These are phyloP conservation scores for Malacosoma neustria DNA, from an alignment of 2,888 invertebrate species.

Conservation along the genomic window DNA sequence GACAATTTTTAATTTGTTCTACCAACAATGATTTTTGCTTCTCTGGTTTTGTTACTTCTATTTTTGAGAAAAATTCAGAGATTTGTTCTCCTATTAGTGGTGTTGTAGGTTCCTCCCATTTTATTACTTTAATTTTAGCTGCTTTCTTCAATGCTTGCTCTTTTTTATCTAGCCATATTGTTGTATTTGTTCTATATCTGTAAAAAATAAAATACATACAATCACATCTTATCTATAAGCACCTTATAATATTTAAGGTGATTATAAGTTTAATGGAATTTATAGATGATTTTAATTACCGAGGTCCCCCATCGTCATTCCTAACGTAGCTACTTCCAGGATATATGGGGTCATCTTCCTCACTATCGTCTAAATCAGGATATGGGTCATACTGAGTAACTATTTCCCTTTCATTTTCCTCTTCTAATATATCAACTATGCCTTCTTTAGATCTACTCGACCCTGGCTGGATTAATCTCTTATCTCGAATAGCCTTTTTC, in stretches of 20 bases:
- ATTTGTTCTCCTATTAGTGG: slow-evolving; percentile 73
- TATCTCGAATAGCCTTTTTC: slow-evolving; percentile 43
- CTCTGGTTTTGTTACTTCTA: slow-evolving; percentile 39
- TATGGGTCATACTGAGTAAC: slow-evolving; percentile 79
- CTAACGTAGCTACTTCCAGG: slow-evolving; percentile 79
- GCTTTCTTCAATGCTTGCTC: slow-evolving; percentile 89
- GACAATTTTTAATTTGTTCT: slow-evolving; percentile 84
- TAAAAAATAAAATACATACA: slow-evolving; percentile 5
- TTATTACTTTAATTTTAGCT: slow-evolving; percentile 83
- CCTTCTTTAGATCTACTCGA: slow-evolving; percentile 47
- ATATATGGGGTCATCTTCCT: slow-evolving; percentile 80
- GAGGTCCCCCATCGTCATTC: slow-evolving; percentile 77
- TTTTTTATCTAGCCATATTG: slow-evolving; percentile 90
- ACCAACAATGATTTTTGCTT: slow-evolving; percentile 79
- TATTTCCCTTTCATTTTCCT: slow-evolving; percentile 52
- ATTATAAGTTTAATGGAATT: too few species aligned
- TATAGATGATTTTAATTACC: too few species aligned
- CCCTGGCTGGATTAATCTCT: slow-evolving; percentile 40
- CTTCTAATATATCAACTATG: slow-evolving; percentile 43
- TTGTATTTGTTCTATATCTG: slow-evolving; percentile 87
- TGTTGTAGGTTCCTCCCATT: slow-evolving; percentile 77
- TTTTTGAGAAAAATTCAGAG: slow-evolving; percentile 73
- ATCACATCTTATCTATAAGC: too few species aligned
- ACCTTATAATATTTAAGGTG: too few species aligned
- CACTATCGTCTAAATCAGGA: slow-evolving; percentile 86